Evolutionary conservation across 2,888 invertebrate genomes (phyloP).

Genomic region (Ischnura elegans): DNA sequence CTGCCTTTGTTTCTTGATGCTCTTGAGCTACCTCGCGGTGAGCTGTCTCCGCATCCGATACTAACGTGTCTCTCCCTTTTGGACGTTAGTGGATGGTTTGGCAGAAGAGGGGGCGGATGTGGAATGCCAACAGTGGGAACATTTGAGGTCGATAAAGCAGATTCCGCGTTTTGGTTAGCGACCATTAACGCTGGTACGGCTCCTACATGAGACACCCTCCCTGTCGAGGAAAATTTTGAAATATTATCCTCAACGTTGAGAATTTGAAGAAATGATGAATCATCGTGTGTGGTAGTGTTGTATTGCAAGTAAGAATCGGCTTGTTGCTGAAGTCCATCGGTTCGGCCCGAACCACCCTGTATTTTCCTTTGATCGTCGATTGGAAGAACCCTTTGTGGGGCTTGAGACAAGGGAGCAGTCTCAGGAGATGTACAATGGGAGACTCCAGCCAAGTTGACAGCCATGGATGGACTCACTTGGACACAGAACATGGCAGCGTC

Average conservation of each 20-base stretch:
- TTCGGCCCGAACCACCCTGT: conserved; percentile 6
- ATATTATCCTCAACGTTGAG: neutral
- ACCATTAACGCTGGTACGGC: neutral
- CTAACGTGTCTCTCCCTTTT: neutral
- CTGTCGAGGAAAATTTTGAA: neutral
- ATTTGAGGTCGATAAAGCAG: neutral
- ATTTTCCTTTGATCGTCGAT: conserved; percentile 34
- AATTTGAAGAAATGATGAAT: conserved; percentile 34
- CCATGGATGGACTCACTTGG: conserved; percentile 66
- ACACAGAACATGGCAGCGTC: conserved; percentile 66
- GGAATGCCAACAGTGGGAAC: neutral
- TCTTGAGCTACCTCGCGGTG: neutral
- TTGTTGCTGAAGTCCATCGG: conserved; percentile 6
- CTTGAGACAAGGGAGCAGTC: conserved; percentile 47
- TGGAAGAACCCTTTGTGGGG: conserved; percentile 17
- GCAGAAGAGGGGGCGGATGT: neutral
- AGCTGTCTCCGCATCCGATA: neutral
- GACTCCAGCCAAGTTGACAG: conserved; percentile 57
- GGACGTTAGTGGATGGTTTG: neutral
- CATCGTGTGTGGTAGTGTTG: neutral
- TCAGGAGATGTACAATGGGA: conserved; percentile 39
- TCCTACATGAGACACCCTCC: neutral
- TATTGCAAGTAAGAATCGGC: neutral
- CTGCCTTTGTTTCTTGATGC: conserved; percentile 16
- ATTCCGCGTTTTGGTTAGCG: neutral